phyloP scores from a whole-genome alignment of 2,113 vertebrate species.

The Cyprinodon brontotheroides region DNA sequence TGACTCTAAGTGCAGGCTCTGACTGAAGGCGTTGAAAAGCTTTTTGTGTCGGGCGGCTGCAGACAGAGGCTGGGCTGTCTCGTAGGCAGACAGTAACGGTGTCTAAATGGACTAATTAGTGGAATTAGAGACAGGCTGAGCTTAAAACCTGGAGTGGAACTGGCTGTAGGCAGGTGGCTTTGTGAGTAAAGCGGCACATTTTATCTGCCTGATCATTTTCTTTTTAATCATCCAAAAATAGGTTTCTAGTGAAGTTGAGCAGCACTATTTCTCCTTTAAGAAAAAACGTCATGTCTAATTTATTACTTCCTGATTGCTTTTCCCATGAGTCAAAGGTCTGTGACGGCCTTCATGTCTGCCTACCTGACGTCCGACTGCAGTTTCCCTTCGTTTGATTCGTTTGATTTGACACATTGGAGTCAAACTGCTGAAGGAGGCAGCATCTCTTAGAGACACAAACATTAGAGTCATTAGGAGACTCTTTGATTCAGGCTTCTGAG shows the following conservation, averaged over 20 bases:
- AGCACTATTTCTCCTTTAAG: neutral
- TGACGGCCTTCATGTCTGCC: constrained; percentile 63
- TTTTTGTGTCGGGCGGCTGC: constrained; percentile 61
- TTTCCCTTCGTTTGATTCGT: constrained; percentile 8
- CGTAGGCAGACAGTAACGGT: constrained; percentile 64
- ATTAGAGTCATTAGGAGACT: neutral
- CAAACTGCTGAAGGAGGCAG: constrained; percentile 12
- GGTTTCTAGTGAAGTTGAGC: constrained; percentile 17
- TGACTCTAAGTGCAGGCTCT: constrained; percentile 52
- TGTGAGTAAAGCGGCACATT: constrained; percentile 66
- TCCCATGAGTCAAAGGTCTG: constrained; percentile 68
- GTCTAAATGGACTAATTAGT: constrained; percentile 78
- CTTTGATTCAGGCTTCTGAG: constrained; percentile 2
- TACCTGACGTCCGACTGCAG: neutral
- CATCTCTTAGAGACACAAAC: constrained; percentile 7
- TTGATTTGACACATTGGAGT: constrained; percentile 36
- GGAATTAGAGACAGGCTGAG: constrained; percentile 73
- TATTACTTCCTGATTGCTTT: constrained; percentile 78
- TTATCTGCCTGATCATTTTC: constrained; percentile 40
- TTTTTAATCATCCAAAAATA: constrained; percentile 24
- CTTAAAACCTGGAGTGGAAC: constrained; percentile 69
- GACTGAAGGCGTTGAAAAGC: constrained; percentile 63
- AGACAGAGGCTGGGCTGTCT: constrained; percentile 72
- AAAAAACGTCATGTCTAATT: constrained; percentile 4
- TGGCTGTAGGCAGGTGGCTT: constrained; percentile 67